phyloP scores from a whole-genome alignment of 2,888 invertebrate genomes.

The Entomobrya multifasciata region DNA sequence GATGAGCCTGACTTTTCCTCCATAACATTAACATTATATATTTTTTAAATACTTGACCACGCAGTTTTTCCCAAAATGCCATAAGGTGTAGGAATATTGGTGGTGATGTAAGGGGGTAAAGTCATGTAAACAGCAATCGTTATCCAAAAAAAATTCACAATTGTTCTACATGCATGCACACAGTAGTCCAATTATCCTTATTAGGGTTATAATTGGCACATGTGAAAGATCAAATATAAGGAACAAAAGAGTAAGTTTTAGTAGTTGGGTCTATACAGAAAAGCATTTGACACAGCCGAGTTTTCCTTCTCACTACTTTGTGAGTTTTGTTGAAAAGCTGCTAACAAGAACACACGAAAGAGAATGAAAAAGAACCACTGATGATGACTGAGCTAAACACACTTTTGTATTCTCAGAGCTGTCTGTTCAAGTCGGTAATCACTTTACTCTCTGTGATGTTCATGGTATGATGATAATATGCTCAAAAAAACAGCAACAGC shows the following conservation, averaged over 20 bases:
- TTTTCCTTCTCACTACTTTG: slow-evolving; percentile 47
- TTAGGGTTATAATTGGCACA: slow-evolving; percentile 73
- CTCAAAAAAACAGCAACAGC: slow-evolving; percentile 6
- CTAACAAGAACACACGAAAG: slow-evolving; percentile 49
- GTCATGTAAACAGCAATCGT: slow-evolving; percentile 49
- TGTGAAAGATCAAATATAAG: slow-evolving; percentile 62
- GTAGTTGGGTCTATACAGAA: slow-evolving; percentile 42
- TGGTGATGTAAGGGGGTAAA: slow-evolving; percentile 1
- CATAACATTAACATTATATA: too few relatives aligned
- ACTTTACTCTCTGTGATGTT: slow-evolving; percentile 45
- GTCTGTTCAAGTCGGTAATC: slow-evolving; percentile 65
- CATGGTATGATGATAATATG: neutral
- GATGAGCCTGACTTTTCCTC: too few relatives aligned
- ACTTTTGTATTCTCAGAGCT: slow-evolving; percentile 54
- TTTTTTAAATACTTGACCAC: too few relatives aligned
- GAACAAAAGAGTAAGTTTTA: slow-evolving; percentile 43
- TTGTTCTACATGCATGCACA: slow-evolving; percentile 66
- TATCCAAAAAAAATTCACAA: slow-evolving; percentile 56
- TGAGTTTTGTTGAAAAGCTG: neutral
- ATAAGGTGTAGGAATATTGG: slow-evolving; percentile 11
- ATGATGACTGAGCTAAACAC: neutral
- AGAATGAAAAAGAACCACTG: neutral
- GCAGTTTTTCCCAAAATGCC: neutral
- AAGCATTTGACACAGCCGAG: slow-evolving; percentile 35
- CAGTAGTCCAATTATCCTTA: slow-evolving; percentile 72